Base-by-base conservation (phyloP, 2,888 invertebrate species). In the Thumatha senex region DNA sequence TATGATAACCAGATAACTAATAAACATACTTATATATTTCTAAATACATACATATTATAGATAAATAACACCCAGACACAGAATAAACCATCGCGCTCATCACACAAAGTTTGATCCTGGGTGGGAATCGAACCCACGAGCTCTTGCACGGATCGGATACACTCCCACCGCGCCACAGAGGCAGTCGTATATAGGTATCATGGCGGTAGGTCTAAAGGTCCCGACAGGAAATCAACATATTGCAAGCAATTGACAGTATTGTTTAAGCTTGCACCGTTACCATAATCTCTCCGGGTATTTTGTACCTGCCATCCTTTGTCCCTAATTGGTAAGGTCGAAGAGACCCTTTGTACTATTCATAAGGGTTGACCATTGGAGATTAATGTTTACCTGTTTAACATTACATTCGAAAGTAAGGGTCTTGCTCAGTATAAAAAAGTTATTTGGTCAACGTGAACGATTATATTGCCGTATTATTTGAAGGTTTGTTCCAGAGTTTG, bases 211-310 rank as follows among this genome's bases (percentile, higher is more conserved):
- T 72, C 72, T 50, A 41, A 59, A 67, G 60, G 54, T 51, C 48
- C 57, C 11, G 10, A 55, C 68, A 67, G 65, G 65, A 66, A 63
- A 66, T 61, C 47, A 54, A 56, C 63, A 61, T 67, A 51, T 54
- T 8, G 45, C 64, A 72, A 74, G 72, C 65, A 68, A 62, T 63
- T 67, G 63, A 48, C 54, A 54, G 57, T 54, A 64, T 73, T 75
- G 77, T 75, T 66, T 61, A 67, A 24, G 5, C 52, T 49, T 52
- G 15, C 67, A 61, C 61, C 56, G 60, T 66, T 65, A 69, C 66
- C 68, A 65, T 65, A 69, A 68, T 67, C 70, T 55, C 55, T 39
- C 10, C 9, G 48, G 56, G 52, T 52, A 41, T 38, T 53, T 53
- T 50, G 41, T 67, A 67, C 67, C 67, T 67, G 67, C 49, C 51